Evolutionary conservation across 1,140 invertebrate species (phyloP), one percentile per base, ranked within the genome.

Genomic region (Psilanteris sp.): DNA sequence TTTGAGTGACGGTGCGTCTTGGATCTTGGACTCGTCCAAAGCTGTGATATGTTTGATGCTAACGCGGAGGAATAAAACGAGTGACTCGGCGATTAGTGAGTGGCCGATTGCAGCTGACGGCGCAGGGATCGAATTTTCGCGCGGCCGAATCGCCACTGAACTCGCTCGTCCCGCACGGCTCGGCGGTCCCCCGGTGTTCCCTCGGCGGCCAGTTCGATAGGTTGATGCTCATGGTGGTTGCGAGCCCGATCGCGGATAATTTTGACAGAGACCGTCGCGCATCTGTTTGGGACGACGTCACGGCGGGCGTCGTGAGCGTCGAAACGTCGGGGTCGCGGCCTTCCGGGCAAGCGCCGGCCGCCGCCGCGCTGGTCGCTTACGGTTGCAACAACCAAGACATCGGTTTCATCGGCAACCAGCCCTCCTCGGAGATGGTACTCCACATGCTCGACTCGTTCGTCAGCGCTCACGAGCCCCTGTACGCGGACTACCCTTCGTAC

Each of bases 291-390:
- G 15, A 78, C 79, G 79, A 83, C 82, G 86, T 87, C 84, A 88
- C 87, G 86, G 87, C 86, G 86, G 85, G 84, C 81, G 85, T 87
- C 78, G 87, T 81, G 83, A 84, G 85, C 83, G 82, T 86, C 86
- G 85, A 84, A 79, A 86, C 87, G 86, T 87, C 85, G 83, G 83
- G 80, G 79, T 82, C 86, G 84, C 83, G 83, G 80, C 81, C 83
- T 68, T 67, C 78, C 72, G 79, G 80, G 46, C 79, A 85, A 81
- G 80, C 81, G 81, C 80, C 83, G 85, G 79, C 80, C 66, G 79
- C 68, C 71, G 72, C 79, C 48, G 71, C 76, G 73, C 67, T 81
- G 57, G 64, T 79, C 52, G 71, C 64, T n/a, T 75, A 66, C 70
- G 67, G 59, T 20, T 79, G 68, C 72, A 76, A 67, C 72, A 79